Percentiles rank a stretch among this genome's conserved stretches.
phyloP scores from a whole-genome alignment of 2,888 invertebrate species.

The Selenia dentaria region DNA sequence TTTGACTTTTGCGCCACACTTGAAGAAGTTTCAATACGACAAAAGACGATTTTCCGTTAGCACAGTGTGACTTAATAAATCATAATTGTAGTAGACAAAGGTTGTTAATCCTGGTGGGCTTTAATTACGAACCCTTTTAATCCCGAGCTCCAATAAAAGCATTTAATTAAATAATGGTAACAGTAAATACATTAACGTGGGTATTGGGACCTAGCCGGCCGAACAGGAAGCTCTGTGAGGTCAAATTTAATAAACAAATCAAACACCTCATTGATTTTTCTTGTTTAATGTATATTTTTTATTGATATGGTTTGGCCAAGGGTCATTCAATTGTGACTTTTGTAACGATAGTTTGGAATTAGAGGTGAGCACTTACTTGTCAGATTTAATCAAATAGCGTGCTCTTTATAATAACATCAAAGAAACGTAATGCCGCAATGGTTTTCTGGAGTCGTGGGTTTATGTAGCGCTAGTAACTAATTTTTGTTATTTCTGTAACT shows the following conservation, averaged over 20 bases:
- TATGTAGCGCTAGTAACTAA: too few species aligned
- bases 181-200: constrained; percentile 51
- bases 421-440: too few species aligned
- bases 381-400: too few species aligned
- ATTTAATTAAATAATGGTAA: constrained; percentile 72
- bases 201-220: constrained; percentile 24
- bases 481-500: too few species aligned
- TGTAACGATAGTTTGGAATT: too few species aligned
- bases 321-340: too few species aligned
- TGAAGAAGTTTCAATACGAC: too few species aligned
- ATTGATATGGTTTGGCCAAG: too few species aligned
- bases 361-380: too few species aligned
- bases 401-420: too few species aligned
- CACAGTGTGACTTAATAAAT: constrained; percentile 62
- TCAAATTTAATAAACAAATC: constrained; percentile 42
- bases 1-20: too few species aligned
- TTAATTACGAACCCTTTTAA: constrained; percentile 72
- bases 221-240: constrained; percentile 37
- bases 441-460: too few species aligned
- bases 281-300: constrained; percentile 1
- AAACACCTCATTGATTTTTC: constrained; percentile 16
- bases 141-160: constrained; percentile 66
- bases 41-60: constrained; percentile 10
- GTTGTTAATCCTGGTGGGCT: constrained; percentile 69
- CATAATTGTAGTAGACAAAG: constrained; percentile 71